A percentile compares a stretch with the other conserved stretches of the same genome.
phyloP scores from a whole-genome alignment of 2,113 vertebrate genomes.

The Trematocara unimaculatum region DNA sequence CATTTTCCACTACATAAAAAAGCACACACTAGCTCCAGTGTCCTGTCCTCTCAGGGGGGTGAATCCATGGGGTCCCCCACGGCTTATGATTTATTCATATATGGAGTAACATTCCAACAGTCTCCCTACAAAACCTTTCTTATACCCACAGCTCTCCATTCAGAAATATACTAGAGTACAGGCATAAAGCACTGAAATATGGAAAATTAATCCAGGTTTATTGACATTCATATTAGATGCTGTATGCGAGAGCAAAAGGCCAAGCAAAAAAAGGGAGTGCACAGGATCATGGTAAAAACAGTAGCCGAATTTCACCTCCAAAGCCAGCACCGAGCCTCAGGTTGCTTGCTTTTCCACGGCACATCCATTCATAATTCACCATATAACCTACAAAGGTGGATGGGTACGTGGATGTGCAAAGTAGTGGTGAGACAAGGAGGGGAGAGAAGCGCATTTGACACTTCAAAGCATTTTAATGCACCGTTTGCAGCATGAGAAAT shows the following conservation, averaged over 20 bases:
- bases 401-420: constrained; percentile 5
- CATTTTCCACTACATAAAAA: neutral
- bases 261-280: neutral
- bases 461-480: constrained; percentile 52
- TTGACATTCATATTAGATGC: neutral
- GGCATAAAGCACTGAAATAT: neutral
- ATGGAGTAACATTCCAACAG: constrained; percentile 30
- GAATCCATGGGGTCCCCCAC: constrained; percentile 36
- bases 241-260: neutral
- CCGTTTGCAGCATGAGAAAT: constrained; percentile 22
- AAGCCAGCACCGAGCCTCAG: neutral
- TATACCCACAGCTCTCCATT: constrained; percentile 20
- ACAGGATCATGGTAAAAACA: neutral
- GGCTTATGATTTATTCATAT: constrained; percentile 64
- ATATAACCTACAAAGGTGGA: constrained; percentile 51
- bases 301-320: neutral
- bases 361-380: constrained; percentile 44
- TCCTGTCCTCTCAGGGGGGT: constrained; percentile 19
- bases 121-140: neutral
- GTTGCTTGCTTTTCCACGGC: constrained; percentile 24
- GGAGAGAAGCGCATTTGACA: constrained; percentile 34
- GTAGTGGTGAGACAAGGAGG: neutral
- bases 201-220: constrained; percentile 13
- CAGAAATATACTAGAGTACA: constrained; percentile 35
- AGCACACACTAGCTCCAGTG: neutral